phyloP scores from a whole-genome alignment of 2,113 vertebrate genomes.

The Catharus fuscescens region DNA sequence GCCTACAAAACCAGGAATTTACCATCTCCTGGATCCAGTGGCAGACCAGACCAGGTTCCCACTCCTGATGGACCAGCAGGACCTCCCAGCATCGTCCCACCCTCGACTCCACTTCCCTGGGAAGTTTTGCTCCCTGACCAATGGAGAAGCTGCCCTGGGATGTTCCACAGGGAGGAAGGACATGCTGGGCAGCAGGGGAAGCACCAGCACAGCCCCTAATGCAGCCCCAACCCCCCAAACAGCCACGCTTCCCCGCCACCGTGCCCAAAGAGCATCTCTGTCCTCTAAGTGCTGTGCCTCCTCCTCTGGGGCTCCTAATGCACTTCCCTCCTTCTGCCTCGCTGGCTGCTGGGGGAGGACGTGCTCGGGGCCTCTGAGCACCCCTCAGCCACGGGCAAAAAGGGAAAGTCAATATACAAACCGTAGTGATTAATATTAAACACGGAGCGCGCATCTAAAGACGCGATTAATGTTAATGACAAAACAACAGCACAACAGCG shows the following conservation, averaged over 20 bases:
- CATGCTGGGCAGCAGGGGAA: fast-evolving
- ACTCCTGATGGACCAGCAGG: not conserved
- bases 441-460: not conserved
- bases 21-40: fast-evolving
- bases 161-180: not conserved
- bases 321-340: conserved; percentile 44
- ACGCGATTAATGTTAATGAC: not conserved
- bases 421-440: not conserved
- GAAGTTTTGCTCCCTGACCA: not conserved
- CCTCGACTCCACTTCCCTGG: fast-evolving
- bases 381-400: not conserved
- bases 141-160: not conserved
- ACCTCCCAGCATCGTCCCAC: not conserved
- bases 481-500: not conserved
- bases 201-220: not conserved
- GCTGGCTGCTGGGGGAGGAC: not conserved
- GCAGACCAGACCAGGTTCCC: fast-evolving
- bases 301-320: conserved; percentile 48
- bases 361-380: not conserved
- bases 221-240: not conserved
- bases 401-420: conserved; percentile 2
- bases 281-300: conserved; percentile 14
- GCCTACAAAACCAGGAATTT: not conserved
- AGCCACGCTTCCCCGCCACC: fast-evolving
- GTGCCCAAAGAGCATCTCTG: not conserved